These are phyloP conservation scores for Mythimna loreyi DNA, from an alignment of 2,888 invertebrate species.

Conservation along the genomic window DNA sequence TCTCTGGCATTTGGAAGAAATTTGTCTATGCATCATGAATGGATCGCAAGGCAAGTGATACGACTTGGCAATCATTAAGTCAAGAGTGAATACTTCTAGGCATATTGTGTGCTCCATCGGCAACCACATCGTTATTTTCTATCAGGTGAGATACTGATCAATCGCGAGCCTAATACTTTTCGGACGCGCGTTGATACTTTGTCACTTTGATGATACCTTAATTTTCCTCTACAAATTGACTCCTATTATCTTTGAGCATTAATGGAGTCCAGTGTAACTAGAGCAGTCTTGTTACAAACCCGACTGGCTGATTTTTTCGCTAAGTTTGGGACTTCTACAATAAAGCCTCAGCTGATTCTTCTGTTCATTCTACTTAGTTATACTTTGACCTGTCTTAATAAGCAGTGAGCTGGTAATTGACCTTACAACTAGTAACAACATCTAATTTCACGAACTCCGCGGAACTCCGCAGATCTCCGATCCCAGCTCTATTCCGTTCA, in stretches of 20 bases:
- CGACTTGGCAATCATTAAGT: too few species aligned
- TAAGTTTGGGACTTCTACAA: neutral
- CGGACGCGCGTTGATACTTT: too few species aligned
- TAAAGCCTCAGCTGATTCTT: neutral
- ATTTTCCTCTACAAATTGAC: neutral
- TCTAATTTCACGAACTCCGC: constrained; percentile 1
- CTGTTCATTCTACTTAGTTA: neutral
- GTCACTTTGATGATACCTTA: too few species aligned
- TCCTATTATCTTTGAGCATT: neutral
- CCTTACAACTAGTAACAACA: constrained; percentile 7
- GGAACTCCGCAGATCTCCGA: constrained; percentile 1
- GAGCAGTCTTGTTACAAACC: neutral
- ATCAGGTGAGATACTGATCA: too few species aligned
- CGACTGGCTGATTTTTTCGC: neutral
- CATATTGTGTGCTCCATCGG: too few species aligned
- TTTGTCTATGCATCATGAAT: neutral
- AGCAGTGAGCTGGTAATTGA: neutral
- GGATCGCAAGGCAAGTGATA: too few species aligned
- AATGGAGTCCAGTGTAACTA: neutral
- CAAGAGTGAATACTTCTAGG: too few species aligned
- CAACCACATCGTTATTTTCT: too few species aligned
- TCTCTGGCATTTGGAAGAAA: neutral
- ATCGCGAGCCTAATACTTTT: too few species aligned
- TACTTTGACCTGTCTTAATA: neutral
- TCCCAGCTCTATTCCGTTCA: constrained; percentile 29